phyloP scores from a whole-genome alignment of 2,797 vertebrate genomes.

The Euphonia xanthogaster region DNA sequence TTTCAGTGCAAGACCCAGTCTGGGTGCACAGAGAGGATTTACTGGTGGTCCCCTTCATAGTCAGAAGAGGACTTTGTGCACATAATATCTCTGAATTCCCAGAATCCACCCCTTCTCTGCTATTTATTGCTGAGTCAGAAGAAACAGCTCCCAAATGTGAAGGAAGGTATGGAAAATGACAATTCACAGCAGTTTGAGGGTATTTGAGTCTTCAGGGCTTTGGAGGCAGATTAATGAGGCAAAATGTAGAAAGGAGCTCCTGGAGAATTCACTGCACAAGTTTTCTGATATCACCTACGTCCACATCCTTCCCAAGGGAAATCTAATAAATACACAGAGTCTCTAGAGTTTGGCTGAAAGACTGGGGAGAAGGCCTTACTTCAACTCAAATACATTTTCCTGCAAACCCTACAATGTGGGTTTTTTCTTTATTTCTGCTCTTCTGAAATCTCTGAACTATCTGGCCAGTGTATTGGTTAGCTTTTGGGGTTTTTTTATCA shows the following conservation, averaged over 20 bases:
- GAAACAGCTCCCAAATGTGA: neutral
- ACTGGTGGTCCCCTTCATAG: neutral
- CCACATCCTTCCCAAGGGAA: neutral
- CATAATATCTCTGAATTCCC: neutral
- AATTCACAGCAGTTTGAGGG: neutral
- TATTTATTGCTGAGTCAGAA: neutral
- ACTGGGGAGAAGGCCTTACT: neutral
- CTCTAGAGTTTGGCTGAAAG: neutral
- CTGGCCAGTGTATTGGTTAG: neutral
- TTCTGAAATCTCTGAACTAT: neutral
- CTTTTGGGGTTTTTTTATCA: rapidly evolving
- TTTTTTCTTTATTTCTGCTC: neutral
- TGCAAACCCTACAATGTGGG: neutral
- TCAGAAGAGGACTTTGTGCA: neutral
- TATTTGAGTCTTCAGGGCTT: neutral
- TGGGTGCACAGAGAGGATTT: neutral
- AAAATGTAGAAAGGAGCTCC: neutral
- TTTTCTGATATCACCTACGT: neutral
- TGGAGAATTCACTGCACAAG: neutral
- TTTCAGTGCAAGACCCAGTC: constrained; percentile 10
- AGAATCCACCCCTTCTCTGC: neutral
- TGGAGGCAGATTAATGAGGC: neutral
- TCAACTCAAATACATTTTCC: neutral
- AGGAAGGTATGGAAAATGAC: neutral
- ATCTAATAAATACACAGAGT: neutral